Evolutionary conservation across 2,888 invertebrate genomes (phyloP).

Genomic region (Litoditis marina): DNA sequence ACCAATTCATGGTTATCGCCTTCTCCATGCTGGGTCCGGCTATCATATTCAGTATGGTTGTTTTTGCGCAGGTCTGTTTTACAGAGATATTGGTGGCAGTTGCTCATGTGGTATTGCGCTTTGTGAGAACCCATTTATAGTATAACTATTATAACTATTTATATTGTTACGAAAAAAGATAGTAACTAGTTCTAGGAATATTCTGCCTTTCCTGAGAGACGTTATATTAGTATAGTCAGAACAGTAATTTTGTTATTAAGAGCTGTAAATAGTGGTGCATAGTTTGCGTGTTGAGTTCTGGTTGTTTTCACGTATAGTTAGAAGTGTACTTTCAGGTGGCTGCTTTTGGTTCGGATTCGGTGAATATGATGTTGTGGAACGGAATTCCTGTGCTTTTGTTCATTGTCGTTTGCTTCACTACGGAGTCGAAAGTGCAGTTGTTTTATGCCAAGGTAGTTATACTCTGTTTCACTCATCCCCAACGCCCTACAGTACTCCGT

Average conservation of each 20-base stretch:
- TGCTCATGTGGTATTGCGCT: too few species aligned
- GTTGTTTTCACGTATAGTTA: not conserved
- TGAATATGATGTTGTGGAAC: constrained; percentile 51
- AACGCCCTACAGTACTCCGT: too few species aligned
- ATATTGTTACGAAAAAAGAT: too few species aligned
- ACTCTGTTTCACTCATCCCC: not conserved
- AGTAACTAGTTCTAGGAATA: too few species aligned
- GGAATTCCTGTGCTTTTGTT: constrained; percentile 52
- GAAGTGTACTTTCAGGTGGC: constrained; percentile 35
- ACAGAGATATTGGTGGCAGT: too few species aligned
- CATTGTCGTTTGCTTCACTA: constrained; percentile 55
- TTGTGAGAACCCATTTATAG: too few species aligned
- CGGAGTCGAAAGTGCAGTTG: constrained; percentile 55
- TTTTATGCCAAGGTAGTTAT: constrained; percentile 68
- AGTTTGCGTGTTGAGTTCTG: too few species aligned
- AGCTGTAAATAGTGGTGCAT: too few species aligned
- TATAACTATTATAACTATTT: too few species aligned
- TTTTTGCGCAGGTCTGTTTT: constrained; percentile 53
- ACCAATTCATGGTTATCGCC: constrained; percentile 61
- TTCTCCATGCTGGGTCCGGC: constrained; percentile 61
- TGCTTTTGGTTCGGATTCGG: constrained; percentile 51
- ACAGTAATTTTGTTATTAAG: too few species aligned
- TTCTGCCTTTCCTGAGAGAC: too few species aligned
- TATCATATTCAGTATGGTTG: constrained; percentile 61
- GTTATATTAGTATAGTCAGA: too few species aligned